phyloP scores from a whole-genome alignment of 2,888 invertebrate genomes.

The Strigamia transsilvanica region DNA sequence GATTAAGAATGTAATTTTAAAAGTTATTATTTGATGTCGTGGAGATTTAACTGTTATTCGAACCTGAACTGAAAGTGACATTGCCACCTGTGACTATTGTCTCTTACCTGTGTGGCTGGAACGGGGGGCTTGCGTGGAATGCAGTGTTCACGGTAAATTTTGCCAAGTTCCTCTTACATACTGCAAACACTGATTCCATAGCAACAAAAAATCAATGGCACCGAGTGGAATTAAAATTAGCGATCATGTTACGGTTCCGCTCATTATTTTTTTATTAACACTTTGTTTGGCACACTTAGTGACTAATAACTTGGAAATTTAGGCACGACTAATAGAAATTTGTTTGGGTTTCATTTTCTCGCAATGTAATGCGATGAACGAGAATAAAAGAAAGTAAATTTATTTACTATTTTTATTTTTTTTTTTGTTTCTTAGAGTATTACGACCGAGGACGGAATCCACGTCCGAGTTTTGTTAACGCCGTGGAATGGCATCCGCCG shows the following conservation, averaged over 20 bases:
- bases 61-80: neutral
- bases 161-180: slow-evolving; percentile 2
- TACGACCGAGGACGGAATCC: slow-evolving; percentile 20
- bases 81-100: slow-evolving; percentile 15
- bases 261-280: neutral
- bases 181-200: slow-evolving; percentile 44
- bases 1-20: too few species aligned
- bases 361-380: neutral
- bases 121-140: slow-evolving; percentile 31
- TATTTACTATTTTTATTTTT: neutral
- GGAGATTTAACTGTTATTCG: neutral
- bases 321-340: neutral
- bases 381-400: neutral
- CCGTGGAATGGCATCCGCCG: slow-evolving; percentile 11
- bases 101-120: neutral
- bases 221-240: neutral
- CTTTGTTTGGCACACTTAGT: neutral
- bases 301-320: neutral
- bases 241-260: neutral
- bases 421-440: neutral
- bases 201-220: slow-evolving; percentile 34
- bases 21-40: too few species aligned
- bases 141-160: neutral
- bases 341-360: neutral
- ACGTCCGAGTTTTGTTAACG: slow-evolving; percentile 19